Evolutionary conservation across 64 coral and sea anemone genomes (phyloP).

Genomic region (Actinia equina): DNA sequence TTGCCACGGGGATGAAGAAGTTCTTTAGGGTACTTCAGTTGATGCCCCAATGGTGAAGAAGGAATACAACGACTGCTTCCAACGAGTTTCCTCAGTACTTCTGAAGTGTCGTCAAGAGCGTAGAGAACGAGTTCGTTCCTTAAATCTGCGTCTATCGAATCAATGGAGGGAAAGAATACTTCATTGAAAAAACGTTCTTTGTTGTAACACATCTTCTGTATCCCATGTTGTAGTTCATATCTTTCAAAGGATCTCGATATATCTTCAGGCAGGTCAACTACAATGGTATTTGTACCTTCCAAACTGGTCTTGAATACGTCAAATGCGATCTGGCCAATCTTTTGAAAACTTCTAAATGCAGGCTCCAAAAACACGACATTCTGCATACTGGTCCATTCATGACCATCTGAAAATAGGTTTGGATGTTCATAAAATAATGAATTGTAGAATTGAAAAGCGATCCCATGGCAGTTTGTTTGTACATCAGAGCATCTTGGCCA

Average conservation of each 20-base stretch:
- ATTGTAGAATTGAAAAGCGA: slow-evolving; percentile 43
- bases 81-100: slow-evolving; percentile 24
- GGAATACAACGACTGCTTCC: slow-evolving; percentile 48
- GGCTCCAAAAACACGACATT: slow-evolving; percentile 48
- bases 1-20: slow-evolving; percentile 49
- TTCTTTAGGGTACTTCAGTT: slow-evolving; percentile 42
- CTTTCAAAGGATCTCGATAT: slow-evolving; percentile 39
- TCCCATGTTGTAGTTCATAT: background rate
- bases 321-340: slow-evolving; percentile 56
- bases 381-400: slow-evolving; percentile 28
- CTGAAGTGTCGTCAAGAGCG: slow-evolving; percentile 44
- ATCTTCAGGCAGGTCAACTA: slow-evolving; percentile 59
- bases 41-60: slow-evolving; percentile 29
- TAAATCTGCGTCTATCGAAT: background rate
- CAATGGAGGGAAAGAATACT: slow-evolving; percentile 60
- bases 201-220: slow-evolving; percentile 15
- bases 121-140: slow-evolving; percentile 46
- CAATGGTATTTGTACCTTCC: background rate
- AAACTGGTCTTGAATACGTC: slow-evolving; percentile 37
- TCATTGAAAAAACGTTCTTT: slow-evolving; percentile 43
- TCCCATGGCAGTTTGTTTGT: background rate
- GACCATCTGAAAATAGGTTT: slow-evolving; percentile 40
- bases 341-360: slow-evolving; percentile 11
- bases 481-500: slow-evolving; percentile 45
- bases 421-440: background rate